Conservation (phyloP, 2,888 invertebrate species). For the Trachelus troglodyta region DNA sequence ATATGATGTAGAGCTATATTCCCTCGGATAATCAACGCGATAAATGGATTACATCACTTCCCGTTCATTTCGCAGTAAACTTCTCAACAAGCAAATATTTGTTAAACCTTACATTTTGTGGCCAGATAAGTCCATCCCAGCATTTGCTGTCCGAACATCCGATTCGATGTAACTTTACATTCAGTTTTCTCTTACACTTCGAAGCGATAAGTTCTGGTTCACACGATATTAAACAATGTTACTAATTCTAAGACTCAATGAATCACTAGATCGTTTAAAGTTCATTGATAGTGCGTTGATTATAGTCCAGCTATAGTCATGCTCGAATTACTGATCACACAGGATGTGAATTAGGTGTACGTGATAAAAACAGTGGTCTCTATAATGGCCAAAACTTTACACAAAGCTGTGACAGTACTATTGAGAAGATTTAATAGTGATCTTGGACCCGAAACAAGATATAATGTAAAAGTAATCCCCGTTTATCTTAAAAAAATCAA, state of each 20-base stretch:
- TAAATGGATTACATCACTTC: constrained; percentile 19
- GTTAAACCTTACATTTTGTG: constrained; percentile 29
- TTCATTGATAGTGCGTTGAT: background rate
- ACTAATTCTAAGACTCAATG: background rate
- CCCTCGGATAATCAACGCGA: constrained; percentile 4
- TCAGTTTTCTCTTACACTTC: background rate
- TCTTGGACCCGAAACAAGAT: background rate
- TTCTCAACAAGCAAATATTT: constrained; percentile 32
- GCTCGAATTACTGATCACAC: background rate
- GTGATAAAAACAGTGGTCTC: background rate
- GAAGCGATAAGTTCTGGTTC: background rate
- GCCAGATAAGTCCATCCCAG: constrained; percentile 5
- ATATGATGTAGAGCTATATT: constrained; percentile 1
- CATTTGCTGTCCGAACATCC: background rate
- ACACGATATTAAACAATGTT: background rate
- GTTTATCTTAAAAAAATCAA: background rate
- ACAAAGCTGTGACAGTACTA: background rate
- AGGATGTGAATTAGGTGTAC: background rate
- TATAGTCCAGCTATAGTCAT: background rate
- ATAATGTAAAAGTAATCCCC: background rate
- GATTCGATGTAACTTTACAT: background rate
- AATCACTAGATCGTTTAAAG: background rate
- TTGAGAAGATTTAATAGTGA: background rate
- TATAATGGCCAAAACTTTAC: background rate
- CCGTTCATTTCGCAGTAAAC: constrained; percentile 22